phyloP scores from a whole-genome alignment of 2,888 invertebrate species.

The Corbicula japonica region DNA sequence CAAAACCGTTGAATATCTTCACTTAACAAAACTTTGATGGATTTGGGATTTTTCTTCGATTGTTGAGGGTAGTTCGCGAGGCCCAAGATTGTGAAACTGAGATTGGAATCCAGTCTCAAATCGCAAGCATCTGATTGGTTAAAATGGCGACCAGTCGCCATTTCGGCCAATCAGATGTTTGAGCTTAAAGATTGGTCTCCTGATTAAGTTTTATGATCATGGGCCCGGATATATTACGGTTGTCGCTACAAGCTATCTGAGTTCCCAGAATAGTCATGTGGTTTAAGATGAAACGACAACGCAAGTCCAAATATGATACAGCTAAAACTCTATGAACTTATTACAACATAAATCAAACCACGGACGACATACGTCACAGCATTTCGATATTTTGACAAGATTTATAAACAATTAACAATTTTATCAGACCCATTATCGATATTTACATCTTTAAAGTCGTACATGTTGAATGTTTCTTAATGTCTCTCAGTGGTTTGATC shows the following conservation, averaged over 20 bases:
- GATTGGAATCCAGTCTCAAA: conserved; percentile 12
- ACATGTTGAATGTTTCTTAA: conserved; percentile 3
- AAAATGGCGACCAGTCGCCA: neutral
- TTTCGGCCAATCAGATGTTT: neutral
- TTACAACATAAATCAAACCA: conserved; percentile 8
- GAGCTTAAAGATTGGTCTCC: neutral
- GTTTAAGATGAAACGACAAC: neutral
- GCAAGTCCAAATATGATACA: neutral
- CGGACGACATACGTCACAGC: conserved; percentile 3
- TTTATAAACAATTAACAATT: conserved; percentile 31
- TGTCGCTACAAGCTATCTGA: too few species aligned
- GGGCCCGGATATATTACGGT: too few species aligned
- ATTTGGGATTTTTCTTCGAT: conserved; percentile 1
- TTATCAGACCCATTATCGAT: neutral
- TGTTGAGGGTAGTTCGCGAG: conserved; percentile 11
- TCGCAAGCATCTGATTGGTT: conserved; percentile 11
- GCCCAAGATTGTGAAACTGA: neutral
- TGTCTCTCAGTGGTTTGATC: conserved; percentile 5
- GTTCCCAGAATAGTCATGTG: too few species aligned
- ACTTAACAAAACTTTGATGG: neutral
- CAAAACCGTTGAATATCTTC: neutral
- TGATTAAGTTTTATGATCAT: too few species aligned
- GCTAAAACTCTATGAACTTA: neutral
- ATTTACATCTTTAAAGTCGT: conserved; percentile 9
- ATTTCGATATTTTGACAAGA: conserved; percentile 4